Base-by-base conservation (phyloP, 1,140 invertebrate genomes). In the Pachyrhynchus sulphureomaculatus region DNA sequence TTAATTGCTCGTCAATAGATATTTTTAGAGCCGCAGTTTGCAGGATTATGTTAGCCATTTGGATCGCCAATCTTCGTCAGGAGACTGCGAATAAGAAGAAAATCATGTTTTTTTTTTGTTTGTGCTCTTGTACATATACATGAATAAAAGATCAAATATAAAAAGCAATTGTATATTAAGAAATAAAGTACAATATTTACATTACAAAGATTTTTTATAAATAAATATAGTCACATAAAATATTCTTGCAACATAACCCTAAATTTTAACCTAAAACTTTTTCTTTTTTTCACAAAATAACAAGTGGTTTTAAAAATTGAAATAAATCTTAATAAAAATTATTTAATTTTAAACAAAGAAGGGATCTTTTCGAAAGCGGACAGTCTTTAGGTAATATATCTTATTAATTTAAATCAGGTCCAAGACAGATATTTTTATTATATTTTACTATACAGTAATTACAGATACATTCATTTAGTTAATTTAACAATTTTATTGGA, bases 161-260 rank as follows among this genome's bases (percentile, higher is more conserved):
- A 58, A 58, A 58, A 58, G 55, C 55, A 58, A 39, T 33, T 48
- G 13, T 58, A 47, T 58, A 58, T 58, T 58, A 58, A 23, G 55
- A 58, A 58, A 58, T 47, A 56, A 56, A 49, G 10, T 41, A 58
- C 55, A 58, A 49, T 58, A 58, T 58, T 48, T 58, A 58, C 55
- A 58, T 48, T 58, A 48, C 41, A 58, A 58, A 45, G 26, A 48
- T 32, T 24, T 49, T 13, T 49, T 18, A 45, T 56, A 39, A 56
- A 47, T 53, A 58, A 58, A 58, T 55, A 45, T 21, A 45, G 26
- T 36, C 29, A 56, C 29, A 56, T 56, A 45, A 58, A 29, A 29
- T 44, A 44, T 20, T 44, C n/a, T 48, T 44, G 55, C 55, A 58
- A 58, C 20, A 36, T 17, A 48, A 39, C n/a, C 18, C 8, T 23